Base-by-base conservation (phyloP, 2,888 invertebrate species). In the Antheraea yamamai region DNA sequence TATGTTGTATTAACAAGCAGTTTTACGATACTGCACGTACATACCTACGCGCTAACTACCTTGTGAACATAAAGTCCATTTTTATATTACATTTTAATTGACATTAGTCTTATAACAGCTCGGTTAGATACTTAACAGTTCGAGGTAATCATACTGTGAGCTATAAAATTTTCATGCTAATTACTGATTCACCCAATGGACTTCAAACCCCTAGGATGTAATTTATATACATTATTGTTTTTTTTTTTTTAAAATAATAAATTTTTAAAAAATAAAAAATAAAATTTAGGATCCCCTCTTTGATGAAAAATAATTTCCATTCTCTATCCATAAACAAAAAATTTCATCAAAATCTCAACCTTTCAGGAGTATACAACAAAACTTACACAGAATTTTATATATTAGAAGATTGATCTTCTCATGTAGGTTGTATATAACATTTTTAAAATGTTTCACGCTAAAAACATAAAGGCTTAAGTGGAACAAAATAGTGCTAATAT, bases 1-100 rank as follows among this genome's bases (percentile, higher is more conserved):
- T 66, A 66, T 76, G 70, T 26, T 77, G 75, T 64, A 66, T 26
- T 73, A 74, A 18, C 74, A 79, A 77, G n/a, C 70, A 70, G 3
- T 70, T 70, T 70, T 70, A 70, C 39, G 39, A 39, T 70, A 20
- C n/a, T n/a, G 35, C 70, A 70, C 39, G 39, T 70, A 70, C 30
- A 3, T 35, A 30, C 39, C 18, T n/a, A 20, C 39, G 35, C n/a
- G n/a, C 39, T 70, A 70, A 70, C n/a, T 70, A 20, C 68, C 18
- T n/a, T 70, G 4, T 20, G 66, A 30, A 30, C 16, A 66, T 39
- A 39, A 70, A 20, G 14, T 70, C n/a, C n/a, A n/a, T n/a, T n/a
- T n/a, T n/a, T 70, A 70, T 39, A 26, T 64, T 26, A 26, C 18
- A 64, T 64, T 64, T 23, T 61, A 23, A 23, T 61, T 61, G 23